Conservation (phyloP, 1,140 invertebrate genomes). For the Drosophila eugracilis region DNA sequence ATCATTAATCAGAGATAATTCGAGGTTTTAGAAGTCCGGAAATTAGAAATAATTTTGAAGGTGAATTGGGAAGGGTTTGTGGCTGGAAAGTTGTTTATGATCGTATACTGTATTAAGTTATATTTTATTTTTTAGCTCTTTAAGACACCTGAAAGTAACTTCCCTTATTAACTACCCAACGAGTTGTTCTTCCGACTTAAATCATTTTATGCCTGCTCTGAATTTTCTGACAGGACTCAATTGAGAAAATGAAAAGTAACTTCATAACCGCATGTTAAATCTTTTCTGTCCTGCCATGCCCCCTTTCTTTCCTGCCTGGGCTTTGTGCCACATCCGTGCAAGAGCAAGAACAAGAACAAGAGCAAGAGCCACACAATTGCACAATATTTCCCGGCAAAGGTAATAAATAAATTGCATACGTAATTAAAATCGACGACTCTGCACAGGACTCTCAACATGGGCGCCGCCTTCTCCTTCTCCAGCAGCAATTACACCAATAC, state of each 20-base stretch:
- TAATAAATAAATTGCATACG: constrained; percentile 84
- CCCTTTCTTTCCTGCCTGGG: constrained; percentile 1
- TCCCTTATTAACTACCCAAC: neutral
- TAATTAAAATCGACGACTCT: constrained; percentile 82
- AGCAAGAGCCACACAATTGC: constrained; percentile 65
- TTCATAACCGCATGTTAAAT: constrained; percentile 75
- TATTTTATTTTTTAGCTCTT: too few species aligned
- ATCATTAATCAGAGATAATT: constrained; percentile 1
- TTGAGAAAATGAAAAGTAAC: constrained; percentile 75
- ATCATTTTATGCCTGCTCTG: constrained; percentile 6
- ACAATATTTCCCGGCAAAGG: constrained; percentile 80
- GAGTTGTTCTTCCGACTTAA: neutral
- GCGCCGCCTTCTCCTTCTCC: constrained; percentile 9
- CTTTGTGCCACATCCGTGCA: constrained; percentile 37
- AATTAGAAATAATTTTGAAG: neutral
- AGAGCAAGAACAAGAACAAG: too few species aligned
- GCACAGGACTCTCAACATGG: constrained; percentile 49
- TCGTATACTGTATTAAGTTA: too few species aligned
- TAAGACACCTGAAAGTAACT: constrained; percentile 3
- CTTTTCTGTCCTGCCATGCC: constrained; percentile 14
- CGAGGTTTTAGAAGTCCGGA: neutral
- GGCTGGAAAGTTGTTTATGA: too few species aligned
- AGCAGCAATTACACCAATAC: constrained; percentile 67
- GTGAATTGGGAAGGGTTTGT: too few species aligned
- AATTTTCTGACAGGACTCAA: constrained; percentile 59